phyloP scores from a whole-genome alignment of 64 coral and sea anemone genomes.

The Catalaphyllia jardinei region DNA sequence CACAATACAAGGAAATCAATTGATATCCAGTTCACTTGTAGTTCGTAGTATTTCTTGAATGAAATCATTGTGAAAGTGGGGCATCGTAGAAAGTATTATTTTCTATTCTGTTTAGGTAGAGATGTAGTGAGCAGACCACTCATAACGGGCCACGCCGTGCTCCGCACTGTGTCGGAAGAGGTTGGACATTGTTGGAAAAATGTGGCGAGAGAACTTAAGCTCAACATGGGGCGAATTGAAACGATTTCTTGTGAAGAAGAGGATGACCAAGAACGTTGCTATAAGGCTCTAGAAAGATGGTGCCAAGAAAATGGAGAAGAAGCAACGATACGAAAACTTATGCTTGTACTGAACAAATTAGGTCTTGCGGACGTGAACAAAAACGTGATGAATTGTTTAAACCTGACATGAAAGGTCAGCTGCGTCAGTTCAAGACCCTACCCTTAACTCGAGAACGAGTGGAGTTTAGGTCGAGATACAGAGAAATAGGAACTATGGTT shows the following conservation, averaged over 20 bases:
- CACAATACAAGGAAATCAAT: too few relatives aligned
- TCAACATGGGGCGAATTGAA: neutral
- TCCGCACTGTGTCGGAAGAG: neutral
- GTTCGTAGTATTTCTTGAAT: too few relatives aligned
- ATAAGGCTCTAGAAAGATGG: neutral
- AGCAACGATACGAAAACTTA: slow-evolving; percentile 4
- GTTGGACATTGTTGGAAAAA: neutral
- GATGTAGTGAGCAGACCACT: neutral
- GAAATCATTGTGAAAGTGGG: too few relatives aligned
- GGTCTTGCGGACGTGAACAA: neutral
- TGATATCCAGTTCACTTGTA: too few relatives aligned
- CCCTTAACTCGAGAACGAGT: neutral
- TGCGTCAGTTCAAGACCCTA: neutral
- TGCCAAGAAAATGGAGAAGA: neutral
- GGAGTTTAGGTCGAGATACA: too few relatives aligned
- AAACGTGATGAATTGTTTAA: neutral
- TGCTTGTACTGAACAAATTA: neutral
- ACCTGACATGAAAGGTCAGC: neutral
- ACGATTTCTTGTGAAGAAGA: neutral
- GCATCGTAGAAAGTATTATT: too few relatives aligned
- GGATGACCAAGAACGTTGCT: neutral
- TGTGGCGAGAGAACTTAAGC: neutral
- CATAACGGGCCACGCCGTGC: neutral
- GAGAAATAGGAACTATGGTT: too few relatives aligned
- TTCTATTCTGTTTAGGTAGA: neutral